Evolutionary conservation across 2,888 invertebrate species (phyloP).

Genomic region (Macroteleia sp.): DNA sequence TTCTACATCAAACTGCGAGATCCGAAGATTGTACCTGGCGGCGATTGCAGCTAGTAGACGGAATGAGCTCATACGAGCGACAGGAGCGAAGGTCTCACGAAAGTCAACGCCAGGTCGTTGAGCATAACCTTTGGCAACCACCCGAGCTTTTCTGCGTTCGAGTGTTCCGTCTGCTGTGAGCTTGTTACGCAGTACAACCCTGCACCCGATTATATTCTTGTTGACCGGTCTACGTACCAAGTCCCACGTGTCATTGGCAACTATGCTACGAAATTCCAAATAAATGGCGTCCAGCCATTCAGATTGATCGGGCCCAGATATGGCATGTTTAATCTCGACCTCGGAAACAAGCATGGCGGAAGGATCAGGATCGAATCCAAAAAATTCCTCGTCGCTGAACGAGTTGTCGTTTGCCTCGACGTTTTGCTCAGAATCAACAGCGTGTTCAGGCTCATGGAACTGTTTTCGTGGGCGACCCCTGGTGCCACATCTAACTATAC

Average conservation of each 20-base stretch:
- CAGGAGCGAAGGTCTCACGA: not conserved
- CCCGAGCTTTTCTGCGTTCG: conserved; percentile 55
- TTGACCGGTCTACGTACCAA: conserved; percentile 35
- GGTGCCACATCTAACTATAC: not conserved
- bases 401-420: too few relatives aligned
- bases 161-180: conserved; percentile 38
- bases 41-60: not conserved
- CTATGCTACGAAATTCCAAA: conserved; percentile 34
- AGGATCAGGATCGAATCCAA: not conserved
- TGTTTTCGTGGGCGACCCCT: not conserved
- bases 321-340: not conserved
- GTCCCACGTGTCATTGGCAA: conserved; percentile 50
- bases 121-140: conserved; percentile 62
- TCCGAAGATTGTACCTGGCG: not conserved
- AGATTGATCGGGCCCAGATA: conserved; percentile 9
- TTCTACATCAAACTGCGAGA: not conserved
- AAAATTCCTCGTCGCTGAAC: not conserved
- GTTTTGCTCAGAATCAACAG: too few relatives aligned
- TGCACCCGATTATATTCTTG: conserved; percentile 30
- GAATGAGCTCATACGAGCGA: not conserved
- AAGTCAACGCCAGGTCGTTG: conserved; percentile 42
- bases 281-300: conserved; percentile 50
- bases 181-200: conserved; percentile 52
- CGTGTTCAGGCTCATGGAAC: too few relatives aligned
- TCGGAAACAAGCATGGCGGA: not conserved